Evolutionary conservation across 2,113 vertebrate genomes (phyloP).

Genomic region (Accipiter cooperii): DNA sequence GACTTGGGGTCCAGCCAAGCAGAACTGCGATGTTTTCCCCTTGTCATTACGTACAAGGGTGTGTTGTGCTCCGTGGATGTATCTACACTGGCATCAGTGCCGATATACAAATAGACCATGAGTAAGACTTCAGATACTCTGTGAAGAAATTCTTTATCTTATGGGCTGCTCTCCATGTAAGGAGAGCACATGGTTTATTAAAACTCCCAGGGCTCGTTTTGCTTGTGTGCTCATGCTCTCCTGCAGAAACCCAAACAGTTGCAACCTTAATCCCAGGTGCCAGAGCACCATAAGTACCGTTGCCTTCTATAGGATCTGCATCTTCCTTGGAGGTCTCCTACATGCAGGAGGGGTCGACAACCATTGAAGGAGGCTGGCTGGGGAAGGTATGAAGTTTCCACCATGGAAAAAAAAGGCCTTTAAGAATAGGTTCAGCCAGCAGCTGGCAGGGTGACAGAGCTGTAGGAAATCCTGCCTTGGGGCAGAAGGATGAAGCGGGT

Average conservation of each 20-base stretch:
- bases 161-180: conserved; percentile 11
- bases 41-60: not conserved
- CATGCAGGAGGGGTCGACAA: not conserved
- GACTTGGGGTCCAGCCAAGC: not conserved
- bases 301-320: not conserved
- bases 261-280: not conserved
- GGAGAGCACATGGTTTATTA: accelerated
- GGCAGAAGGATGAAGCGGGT: not conserved
- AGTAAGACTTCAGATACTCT: conserved; percentile 2
- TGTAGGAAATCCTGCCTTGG: not conserved
- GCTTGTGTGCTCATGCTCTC: not conserved
- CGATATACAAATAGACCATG: not conserved
- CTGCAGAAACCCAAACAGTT: not conserved
- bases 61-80: not conserved
- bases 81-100: not conserved
- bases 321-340: not conserved
- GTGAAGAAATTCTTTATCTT: conserved; percentile 24
- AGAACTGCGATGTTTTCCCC: not conserved
- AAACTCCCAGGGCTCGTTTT: not conserved
- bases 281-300: accelerated
- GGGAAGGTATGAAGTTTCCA: not conserved
- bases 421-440: not conserved
- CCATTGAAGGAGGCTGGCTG: not conserved
- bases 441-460: not conserved
- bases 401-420: accelerated